Evolutionary conservation across 2,113 vertebrate species (phyloP), one percentile per base, ranked within the genome.

Genomic region (Ammodytes marinus): DNA sequence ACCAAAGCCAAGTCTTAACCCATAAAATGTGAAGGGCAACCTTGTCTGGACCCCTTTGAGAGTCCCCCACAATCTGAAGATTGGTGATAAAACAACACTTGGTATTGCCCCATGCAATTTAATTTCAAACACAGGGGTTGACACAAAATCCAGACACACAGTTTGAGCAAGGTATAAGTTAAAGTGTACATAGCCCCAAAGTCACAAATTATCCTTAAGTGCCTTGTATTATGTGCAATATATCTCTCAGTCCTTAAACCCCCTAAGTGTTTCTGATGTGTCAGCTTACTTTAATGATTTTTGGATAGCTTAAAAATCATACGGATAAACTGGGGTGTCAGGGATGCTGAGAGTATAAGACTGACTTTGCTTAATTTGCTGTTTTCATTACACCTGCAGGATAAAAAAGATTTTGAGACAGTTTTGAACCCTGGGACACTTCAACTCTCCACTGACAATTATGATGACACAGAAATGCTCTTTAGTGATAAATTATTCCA

Each of bases 401-500:
- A 15, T 19, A 27, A 17, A 57, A 43, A 64, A 58, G 47, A 53
- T 71, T 59, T 27, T 63, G 11, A 68, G 45, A n/a, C 43, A 53
- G 46, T 10, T 14, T 46, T 64, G 13, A 39, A 53, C 8, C 46
- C 5, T 4, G 15, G 2, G 6, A 58, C n/a, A 6, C 10, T 4
- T 6, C 52, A 58, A 53, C 46, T 19, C 45, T 39, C 13, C 15
- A 12, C n/a, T n/a, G 15, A 59, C 43, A 42, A 67, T 45, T 37
- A 14, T 1, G 43, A 88, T 1, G 43, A 88, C 82, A 87, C 79
- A 77, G 79, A 81, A 88, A 84, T 69, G 82, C 88, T 84, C 78
- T 88, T 86, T 77, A 64, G 74, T 42, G 9, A 37, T 89, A 39
- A 92, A 89, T 89, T 73, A 90, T 91, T 89, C 76, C 79, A 71